Evolutionary conservation across 2,888 invertebrate species (phyloP), one percentile per base, ranked within the genome.

Genomic region (Uloborus plumipes): DNA sequence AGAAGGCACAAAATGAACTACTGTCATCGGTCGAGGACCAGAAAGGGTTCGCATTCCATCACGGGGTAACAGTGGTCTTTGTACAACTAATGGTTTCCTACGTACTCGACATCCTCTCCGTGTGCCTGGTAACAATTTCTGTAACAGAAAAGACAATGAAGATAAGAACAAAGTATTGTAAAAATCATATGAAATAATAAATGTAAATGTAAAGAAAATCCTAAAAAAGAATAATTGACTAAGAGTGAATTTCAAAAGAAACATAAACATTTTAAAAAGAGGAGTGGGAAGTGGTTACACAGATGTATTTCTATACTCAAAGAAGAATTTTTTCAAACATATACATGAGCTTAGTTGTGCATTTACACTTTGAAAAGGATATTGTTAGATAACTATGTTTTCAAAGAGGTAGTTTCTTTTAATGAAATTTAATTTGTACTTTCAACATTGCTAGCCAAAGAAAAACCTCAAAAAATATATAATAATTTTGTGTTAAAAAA

Each of bases 61-160:
- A 22, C 84, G 71, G 20, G 84, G 84, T 26, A 84, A 53, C 20
- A 84, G 61, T 55, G 84, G 84, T 64, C 84, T 76, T 64, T 85
- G 85, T 26, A 84, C 84, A 50, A 86, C 85, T 22, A 86, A 62
- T 1, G 85, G 82, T 72, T 86, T 86, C 18, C 85, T 65, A 31
- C 84, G 74, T 7, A 84, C 76, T 49, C 85, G 79, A 39, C 85
- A 82, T 7, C 85, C 84, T 73, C 85, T 85, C 14, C 84, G 73
- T 26, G 80, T 77, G 20, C 74, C 72, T 49, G 85, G 84, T 20
- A 84, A 49, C 18, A 85, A 78, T 82, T 85, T 85, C 85, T 86
- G 53, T 9, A 72, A 69, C 67, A 26, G 67, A 67, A 74, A 67
- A 71, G 47, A 59, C 1, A 26, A 16, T 59, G 0, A 31, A 51